These are phyloP conservation scores for Sciurus niger DNA, from an alignment of 2,113 vertebrate genomes.

Conservation along the genomic window DNA sequence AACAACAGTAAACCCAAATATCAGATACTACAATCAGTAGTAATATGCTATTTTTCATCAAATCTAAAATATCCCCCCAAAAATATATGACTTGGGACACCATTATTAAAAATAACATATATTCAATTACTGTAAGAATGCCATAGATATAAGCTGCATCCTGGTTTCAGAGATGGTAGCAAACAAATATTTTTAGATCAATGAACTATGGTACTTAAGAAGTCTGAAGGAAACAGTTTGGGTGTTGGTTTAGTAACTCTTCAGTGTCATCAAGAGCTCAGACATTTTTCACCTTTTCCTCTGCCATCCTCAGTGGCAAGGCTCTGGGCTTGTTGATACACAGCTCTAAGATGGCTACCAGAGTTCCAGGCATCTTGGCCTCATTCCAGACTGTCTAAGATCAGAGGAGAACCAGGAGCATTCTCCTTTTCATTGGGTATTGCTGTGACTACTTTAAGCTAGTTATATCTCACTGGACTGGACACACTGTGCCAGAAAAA, in stretches of 20 bases:
- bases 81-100: not conserved
- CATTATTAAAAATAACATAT: constrained; percentile 42
- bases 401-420: not conserved
- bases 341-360: not conserved
- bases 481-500: not conserved
- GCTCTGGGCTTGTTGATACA: not conserved
- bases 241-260: not conserved
- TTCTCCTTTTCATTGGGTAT: not conserved
- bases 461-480: not conserved
- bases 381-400: not conserved
- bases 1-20: constrained; percentile 22
- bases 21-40: constrained; percentile 1
- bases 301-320: not conserved
- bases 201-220: not conserved
- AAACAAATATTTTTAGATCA: constrained; percentile 25
- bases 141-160: not conserved
- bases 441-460: not conserved
- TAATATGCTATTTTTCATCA: not conserved
- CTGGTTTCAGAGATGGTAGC: constrained; percentile 32
- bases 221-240: not conserved
- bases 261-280: not conserved
- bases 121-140: not conserved
- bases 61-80: constrained; percentile 22
- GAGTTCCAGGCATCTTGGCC: not conserved
- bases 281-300: not conserved